Evolutionary conservation across 2,888 invertebrate genomes (phyloP), one percentile per base, ranked within the genome.

Genomic region (Didymodactylos carnosus): DNA sequence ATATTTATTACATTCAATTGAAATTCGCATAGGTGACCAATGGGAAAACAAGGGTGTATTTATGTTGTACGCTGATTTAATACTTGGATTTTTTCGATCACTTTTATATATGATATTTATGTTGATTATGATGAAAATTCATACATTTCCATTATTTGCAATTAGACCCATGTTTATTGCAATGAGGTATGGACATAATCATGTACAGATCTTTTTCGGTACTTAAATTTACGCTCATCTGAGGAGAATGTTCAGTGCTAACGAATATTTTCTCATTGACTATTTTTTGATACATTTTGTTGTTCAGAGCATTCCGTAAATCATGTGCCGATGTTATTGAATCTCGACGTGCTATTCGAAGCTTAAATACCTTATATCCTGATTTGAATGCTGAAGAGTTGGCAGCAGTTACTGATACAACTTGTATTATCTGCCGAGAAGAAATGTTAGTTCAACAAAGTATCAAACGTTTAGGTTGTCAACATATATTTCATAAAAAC

Each of bases 21-120:
- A 94, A 81, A 87, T 93, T 10, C 89, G 90, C 80, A 90, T 90
- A 84, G 94, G 97, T 81, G 91, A 91, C 62, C 95, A 95, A 0
- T 99, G 98, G 98, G 98, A 99, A 83, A 94, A 92, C 83, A 99
- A 99, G 84, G 95, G 97, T 14, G 94, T 97, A 0, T 97, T 94
- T 80, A 85, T 99, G 49, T 86, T 99, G 3, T 97, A 98, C 82
- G 92, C 94, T 0, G 98, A 99, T 84, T 86, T 99, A 75, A 88
- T 94, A 46, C 92, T 74, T 16, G 76, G 75, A 3, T 70, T 71
- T 43, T 29, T 76, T 11, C 71, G 75, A 16, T 70, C 94, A 53
- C 80, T 88, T 53, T 86, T 98, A 62, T 98, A 97, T 82, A 87
- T 93, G 72, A 87, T 91, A 46, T 98, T 98, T 83, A 91, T 95